Base-by-base conservation (phyloP, 2,888 invertebrate genomes). In the Syritta pipiens region DNA sequence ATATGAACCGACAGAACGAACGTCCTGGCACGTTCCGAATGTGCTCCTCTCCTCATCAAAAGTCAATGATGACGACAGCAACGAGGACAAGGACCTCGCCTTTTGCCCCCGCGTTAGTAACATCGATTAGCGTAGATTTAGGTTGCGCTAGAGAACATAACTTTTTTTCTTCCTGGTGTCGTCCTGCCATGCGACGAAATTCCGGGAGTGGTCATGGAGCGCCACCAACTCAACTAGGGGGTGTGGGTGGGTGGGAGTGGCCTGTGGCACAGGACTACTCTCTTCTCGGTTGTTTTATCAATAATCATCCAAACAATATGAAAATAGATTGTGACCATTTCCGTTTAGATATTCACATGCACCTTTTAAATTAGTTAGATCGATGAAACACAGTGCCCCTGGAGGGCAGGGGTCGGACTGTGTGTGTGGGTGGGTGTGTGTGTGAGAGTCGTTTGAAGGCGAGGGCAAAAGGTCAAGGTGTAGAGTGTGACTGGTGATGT, bases 311-410 rank as follows among this genome's bases (percentile, higher is more conserved):
- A 79, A 79, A 74, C 79, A 79, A 67, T 67, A 79, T 79, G 55
- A 49, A 79, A 79, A 79, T 79, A 79, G 79, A 79, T 74, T 79
- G 79, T 79, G 79, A 74, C 79, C 79, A 74, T 74, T 72, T 79
- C 48, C 57, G 28, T 44, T 57, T 40, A 48, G 53, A 79, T 68
- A 65, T 55, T 48, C 40, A 49, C 28, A 49, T 22, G 42, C 53
- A 28, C 20, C 42, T 24, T 14, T 51, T 22, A 44, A 79, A 69
- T 67, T 62, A 65, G 77, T 79, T 79, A 72, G 77, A 79, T 79
- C 77, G 77, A 79, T 79, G 77, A 72, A 79, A 67, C 19, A 20
- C 44, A 32, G 32, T 7, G 44, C n/a, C n/a, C n/a, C n/a, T n/a
- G n/a, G 46, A 19, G 9, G 24, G 6, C 24, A n/a, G 17, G 10